These are phyloP conservation scores for Drosophila picticornis DNA, from an alignment of 2,888 invertebrate species.

Conservation along the genomic window DNA sequence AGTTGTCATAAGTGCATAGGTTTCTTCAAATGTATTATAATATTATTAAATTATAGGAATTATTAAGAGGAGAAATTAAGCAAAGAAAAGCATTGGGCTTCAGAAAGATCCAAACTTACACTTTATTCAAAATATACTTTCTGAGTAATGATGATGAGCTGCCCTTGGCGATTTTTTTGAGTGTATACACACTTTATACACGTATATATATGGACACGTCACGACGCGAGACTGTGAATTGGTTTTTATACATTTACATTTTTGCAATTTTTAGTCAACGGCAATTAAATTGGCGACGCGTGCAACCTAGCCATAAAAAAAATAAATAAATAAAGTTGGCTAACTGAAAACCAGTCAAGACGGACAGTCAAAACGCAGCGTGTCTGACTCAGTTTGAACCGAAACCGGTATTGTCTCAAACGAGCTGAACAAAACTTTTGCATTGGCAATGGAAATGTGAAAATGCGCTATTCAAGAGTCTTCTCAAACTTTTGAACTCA, in stretches of 20 bases:
- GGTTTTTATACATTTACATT: constrained; percentile 55
- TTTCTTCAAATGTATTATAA: no score
- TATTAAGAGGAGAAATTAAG: no score
- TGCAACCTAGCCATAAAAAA: constrained; percentile 74
- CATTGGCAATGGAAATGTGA: constrained; percentile 12
- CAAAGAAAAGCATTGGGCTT: not conserved
- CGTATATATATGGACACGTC: constrained; percentile 24
- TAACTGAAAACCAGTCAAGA: constrained; percentile 22
- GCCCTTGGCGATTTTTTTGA: not conserved
- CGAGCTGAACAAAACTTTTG: constrained; percentile 9
- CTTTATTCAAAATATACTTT: not conserved
- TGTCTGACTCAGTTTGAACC: constrained; percentile 18
- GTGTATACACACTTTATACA: not conserved
- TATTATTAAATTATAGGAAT: no score
- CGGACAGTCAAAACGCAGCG: not conserved
- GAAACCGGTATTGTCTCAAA: constrained; percentile 25
- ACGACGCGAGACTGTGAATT: constrained; percentile 22
- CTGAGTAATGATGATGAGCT: not conserved
- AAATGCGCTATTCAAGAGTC: constrained; percentile 17
- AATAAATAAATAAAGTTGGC: constrained; percentile 12
- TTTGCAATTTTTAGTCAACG: constrained; percentile 67
- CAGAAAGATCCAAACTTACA: not conserved
- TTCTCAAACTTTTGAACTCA: constrained; percentile 3
- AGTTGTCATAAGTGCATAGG: no score
- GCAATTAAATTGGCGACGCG: constrained; percentile 76